Evolutionary conservation across 92 coral and sea anemone genomes (phyloP).

Genomic region (Zoanthus solanderi): DNA sequence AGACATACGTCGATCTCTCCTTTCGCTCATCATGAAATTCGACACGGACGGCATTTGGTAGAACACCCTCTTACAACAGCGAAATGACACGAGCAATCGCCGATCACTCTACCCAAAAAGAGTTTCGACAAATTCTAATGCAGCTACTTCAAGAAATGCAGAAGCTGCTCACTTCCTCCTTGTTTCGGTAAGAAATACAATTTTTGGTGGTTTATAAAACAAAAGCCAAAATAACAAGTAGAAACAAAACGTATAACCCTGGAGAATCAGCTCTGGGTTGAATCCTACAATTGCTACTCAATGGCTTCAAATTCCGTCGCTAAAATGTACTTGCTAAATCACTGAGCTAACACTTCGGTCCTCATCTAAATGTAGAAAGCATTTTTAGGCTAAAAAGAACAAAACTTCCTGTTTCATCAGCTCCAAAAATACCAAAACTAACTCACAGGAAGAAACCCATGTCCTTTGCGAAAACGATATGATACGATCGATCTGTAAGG

Average conservation of each 20-base stretch:
- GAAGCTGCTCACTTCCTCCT: conserved; percentile 22
- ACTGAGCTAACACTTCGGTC: conserved; percentile 30
- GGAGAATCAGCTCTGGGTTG: conserved; percentile 8
- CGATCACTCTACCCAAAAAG: conserved; percentile 5
- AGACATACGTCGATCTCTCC: conserved; percentile 41
- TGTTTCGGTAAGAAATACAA: neutral
- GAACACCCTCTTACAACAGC: neutral
- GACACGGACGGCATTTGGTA: conserved; percentile 43
- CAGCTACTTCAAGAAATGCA: neutral
- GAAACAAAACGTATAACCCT: neutral
- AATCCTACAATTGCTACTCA: conserved; percentile 6
- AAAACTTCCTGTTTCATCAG: conserved; percentile 50
- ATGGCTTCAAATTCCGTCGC: conserved; percentile 28
- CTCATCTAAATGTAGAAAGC: conserved; percentile 9
- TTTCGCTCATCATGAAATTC: conserved; percentile 39
- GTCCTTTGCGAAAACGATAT: neutral
- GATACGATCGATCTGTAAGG: conserved; percentile 6
- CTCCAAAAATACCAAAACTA: conserved; percentile 24
- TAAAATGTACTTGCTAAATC: conserved; percentile 10
- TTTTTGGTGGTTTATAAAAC: neutral
- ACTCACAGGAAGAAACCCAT: conserved; percentile 31
- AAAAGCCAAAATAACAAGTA: neutral
- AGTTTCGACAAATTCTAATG: neutral
- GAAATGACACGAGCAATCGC: conserved; percentile 4
- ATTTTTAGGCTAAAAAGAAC: conserved; percentile 18